phyloP scores from a whole-genome alignment of 2,888 invertebrate species.

The Athalia cordata region DNA sequence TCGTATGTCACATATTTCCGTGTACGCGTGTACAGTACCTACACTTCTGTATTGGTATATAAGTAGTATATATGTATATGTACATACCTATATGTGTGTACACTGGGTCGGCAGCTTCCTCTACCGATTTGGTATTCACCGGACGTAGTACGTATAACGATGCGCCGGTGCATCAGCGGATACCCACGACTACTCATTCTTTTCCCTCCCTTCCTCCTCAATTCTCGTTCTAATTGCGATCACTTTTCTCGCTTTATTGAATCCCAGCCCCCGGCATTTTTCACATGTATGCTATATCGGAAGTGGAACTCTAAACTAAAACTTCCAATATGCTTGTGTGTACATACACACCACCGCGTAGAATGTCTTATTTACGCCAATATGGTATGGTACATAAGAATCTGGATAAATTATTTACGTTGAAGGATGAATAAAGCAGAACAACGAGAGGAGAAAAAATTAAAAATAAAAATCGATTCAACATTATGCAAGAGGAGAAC shows the following conservation, averaged over 20 bases:
- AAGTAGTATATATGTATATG: too few species aligned
- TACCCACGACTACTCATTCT: slow-evolving; percentile 10
- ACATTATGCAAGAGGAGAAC: slow-evolving; percentile 14
- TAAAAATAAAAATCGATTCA: background rate
- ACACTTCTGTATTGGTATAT: too few species aligned
- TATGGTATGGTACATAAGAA: too few species aligned
- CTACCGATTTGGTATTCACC: background rate
- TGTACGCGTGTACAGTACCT: too few species aligned
- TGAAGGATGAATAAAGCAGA: too few species aligned
- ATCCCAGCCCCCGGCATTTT: slow-evolving; percentile 8
- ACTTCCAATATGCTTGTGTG: background rate
- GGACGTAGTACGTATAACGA: background rate
- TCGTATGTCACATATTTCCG: too few species aligned
- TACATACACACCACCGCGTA: background rate
- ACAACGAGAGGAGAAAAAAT: background rate
- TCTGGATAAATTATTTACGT: too few species aligned
- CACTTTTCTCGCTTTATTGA: slow-evolving; percentile 28
- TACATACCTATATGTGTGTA: too few species aligned
- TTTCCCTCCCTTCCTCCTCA: background rate
- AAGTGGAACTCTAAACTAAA: slow-evolving; percentile 10
- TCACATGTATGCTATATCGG: background rate
- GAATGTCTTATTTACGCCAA: too few species aligned
- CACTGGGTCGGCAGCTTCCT: too few species aligned
- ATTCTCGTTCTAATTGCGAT: slow-evolving; percentile 27
- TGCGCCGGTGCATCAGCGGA: background rate